Conservation (phyloP, 2,113 vertebrate species). For the Macrotis lagotis region DNA sequence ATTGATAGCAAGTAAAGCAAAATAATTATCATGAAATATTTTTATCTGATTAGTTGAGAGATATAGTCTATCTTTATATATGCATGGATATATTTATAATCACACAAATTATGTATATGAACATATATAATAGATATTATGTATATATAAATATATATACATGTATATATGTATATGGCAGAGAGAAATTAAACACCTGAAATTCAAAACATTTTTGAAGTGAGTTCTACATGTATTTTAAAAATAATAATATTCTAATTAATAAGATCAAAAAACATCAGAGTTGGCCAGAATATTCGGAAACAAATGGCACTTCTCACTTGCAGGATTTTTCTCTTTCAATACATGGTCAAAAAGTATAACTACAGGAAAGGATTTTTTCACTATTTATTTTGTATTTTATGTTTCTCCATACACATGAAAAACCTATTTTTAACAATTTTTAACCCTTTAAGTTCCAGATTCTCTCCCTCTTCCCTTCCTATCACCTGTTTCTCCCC, state of each 20-base stretch:
- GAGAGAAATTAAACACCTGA: not conserved
- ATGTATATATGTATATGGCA: too few species aligned
- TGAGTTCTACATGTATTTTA: not conserved
- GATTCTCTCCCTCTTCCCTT: too few species aligned
- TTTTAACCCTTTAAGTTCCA: too few species aligned
- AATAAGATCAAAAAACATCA: not conserved
- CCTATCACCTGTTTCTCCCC: too few species aligned
- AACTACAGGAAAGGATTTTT: constrained; percentile 20
- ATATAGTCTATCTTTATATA: not conserved
- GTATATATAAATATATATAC: too few species aligned
- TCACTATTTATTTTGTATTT: too few species aligned
- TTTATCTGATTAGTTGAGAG: not conserved
- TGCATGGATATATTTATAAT: not conserved
- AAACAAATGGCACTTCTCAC: constrained; percentile 9
- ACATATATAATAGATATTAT: not conserved
- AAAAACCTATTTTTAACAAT: too few species aligned
- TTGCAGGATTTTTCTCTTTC: constrained; percentile 43
- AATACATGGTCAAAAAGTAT: not conserved
- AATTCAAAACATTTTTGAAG: not conserved
- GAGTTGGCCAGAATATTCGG: not conserved
- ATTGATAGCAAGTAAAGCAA: not conserved
- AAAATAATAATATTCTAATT: constrained; percentile 34
- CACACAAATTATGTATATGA: not conserved
- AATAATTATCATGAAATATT: not conserved
- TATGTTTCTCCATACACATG: too few species aligned